phyloP scores from a whole-genome alignment of 2,888 invertebrate genomes.

The Cerastoderma edule region DNA sequence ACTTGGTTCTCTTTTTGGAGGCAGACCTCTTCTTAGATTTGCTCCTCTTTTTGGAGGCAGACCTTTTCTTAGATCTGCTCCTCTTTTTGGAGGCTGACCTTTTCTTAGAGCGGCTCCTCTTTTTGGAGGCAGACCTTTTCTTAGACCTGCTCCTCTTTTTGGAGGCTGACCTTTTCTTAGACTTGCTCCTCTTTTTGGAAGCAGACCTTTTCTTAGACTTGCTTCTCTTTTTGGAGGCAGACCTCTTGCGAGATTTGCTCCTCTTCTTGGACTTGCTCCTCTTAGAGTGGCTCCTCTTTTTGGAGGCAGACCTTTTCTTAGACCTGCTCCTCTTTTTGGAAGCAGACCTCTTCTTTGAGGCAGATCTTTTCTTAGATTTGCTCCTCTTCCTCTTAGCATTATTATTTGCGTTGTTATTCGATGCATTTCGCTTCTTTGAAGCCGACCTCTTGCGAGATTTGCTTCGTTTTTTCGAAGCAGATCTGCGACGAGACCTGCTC shows the following conservation, averaged over 20 bases:
- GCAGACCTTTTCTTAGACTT: conserved; percentile 50
- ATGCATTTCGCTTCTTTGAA: conserved; percentile 39
- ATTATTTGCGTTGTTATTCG: conserved; percentile 38
- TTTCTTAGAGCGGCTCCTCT: conserved; percentile 42
- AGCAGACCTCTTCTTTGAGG: no score
- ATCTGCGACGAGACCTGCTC: conserved; percentile 47
- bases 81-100: conserved; percentile 34
- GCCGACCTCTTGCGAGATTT: conserved; percentile 38
- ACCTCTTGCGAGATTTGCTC: conserved; percentile 33
- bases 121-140: conserved; percentile 37
- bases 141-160: conserved; percentile 33
- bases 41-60: conserved; percentile 43
- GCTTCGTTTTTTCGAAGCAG: conserved; percentile 37
- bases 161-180: conserved; percentile 28
- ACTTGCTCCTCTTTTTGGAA: conserved; percentile 26
- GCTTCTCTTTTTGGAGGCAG: conserved; percentile 38
- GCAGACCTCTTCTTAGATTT: conserved; percentile 52
- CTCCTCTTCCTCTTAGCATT: conserved; percentile 33
- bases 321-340: conserved; percentile 43
- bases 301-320: conserved; percentile 41
- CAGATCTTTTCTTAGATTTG: conserved; percentile 34
- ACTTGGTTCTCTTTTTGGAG: conserved; percentile 37
- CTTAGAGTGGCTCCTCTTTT: conserved; percentile 40
- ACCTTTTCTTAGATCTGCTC: conserved; percentile 37
- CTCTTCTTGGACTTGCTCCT: conserved; percentile 30